Evolutionary conservation across 2,888 invertebrate species (phyloP).

Genomic region (Eupithecia dodoneata): DNA sequence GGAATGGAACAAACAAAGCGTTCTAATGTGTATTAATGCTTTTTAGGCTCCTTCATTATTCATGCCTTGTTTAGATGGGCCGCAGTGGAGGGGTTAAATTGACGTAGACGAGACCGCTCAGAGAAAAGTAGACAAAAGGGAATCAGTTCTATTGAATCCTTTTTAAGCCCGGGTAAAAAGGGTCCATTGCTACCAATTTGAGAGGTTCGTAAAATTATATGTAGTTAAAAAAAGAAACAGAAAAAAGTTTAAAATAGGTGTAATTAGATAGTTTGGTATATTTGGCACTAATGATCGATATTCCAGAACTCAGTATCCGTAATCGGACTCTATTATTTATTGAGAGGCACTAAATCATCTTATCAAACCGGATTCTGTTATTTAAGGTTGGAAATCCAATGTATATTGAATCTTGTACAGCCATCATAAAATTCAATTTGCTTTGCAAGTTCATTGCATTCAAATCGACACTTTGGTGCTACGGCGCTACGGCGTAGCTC

Average conservation of each 20-base stretch:
- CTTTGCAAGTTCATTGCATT: not conserved
- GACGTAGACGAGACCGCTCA: not conserved
- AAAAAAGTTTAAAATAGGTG: not conserved
- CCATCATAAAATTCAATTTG: not conserved
- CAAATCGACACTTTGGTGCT: not conserved
- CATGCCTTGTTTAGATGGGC: not conserved
- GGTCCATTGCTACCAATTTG: not conserved
- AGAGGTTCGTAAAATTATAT: not conserved
- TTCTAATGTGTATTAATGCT: conserved; percentile 10
- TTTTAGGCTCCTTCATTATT: conserved; percentile 16
- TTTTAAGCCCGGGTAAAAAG: not conserved
- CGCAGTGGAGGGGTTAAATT: not conserved
- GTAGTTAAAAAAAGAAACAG: not conserved
- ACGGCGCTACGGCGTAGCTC: conserved; percentile 12
- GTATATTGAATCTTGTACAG: not conserved
- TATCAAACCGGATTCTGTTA: not conserved
- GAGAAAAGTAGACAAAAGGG: not conserved
- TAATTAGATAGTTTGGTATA: not conserved
- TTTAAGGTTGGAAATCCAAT: not conserved
- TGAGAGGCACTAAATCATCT: not conserved
- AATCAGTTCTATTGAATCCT: not conserved
- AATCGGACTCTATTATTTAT: not conserved
- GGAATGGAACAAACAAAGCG: conserved; percentile 7
- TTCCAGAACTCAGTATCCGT: not conserved
- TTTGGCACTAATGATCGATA: not conserved